phyloP scores from a whole-genome alignment of 2,113 vertebrate species.

The Tinamus guttatus region DNA sequence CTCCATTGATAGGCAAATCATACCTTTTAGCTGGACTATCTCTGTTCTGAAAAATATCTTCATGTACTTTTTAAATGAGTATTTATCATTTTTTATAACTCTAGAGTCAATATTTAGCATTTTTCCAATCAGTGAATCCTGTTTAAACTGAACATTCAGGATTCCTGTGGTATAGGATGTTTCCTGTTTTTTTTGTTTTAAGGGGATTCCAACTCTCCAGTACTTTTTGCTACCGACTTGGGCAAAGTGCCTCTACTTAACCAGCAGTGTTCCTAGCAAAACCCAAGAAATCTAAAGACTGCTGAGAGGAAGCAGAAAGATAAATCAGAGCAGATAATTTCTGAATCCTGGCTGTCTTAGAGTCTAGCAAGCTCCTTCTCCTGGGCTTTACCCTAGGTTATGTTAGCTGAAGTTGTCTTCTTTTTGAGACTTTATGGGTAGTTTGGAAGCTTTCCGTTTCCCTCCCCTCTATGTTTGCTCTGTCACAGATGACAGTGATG shows the following conservation, averaged over 20 bases:
- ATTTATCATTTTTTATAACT: neutral
- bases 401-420: neutral
- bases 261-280: neutral
- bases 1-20: neutral
- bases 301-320: neutral
- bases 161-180: constrained; percentile 38
- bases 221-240: constrained; percentile 7
- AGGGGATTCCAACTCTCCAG: neutral
- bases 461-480: neutral
- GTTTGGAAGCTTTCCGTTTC: neutral
- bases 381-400: neutral
- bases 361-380: neutral
- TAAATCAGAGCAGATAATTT: neutral
- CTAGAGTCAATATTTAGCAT: constrained; percentile 5
- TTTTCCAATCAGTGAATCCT: constrained; percentile 15
- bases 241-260: constrained; percentile 14
- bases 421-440: neutral
- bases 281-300: neutral
- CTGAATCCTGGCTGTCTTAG: neutral
- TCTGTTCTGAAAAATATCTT: neutral
- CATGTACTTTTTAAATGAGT: neutral
- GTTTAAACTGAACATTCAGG: constrained; percentile 1
- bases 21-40: neutral
- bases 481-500: neutral
- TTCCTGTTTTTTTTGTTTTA: constrained; percentile 38